Evolutionary conservation across 2,113 vertebrate species (phyloP).

Genomic region (Lepus europaeus): DNA sequence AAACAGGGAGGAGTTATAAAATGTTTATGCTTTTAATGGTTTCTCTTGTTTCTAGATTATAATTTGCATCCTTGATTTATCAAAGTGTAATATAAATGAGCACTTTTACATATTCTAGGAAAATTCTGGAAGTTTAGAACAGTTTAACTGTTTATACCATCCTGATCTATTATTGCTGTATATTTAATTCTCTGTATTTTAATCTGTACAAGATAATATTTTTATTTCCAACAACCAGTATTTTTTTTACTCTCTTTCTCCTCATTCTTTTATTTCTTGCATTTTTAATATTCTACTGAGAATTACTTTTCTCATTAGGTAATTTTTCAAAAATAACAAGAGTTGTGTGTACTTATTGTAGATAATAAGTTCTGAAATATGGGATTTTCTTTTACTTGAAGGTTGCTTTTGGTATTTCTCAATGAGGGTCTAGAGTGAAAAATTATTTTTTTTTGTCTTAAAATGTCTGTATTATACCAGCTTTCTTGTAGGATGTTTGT

Average conservation of each 20-base stretch:
- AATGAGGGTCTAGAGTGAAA: neutral
- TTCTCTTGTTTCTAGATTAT: neutral
- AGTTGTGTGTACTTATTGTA: no score
- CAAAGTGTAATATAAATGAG: neutral
- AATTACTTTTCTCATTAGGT: neutral
- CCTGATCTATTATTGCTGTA: neutral
- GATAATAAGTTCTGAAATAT: no score
- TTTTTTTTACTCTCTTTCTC: neutral
- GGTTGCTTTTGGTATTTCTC: neutral
- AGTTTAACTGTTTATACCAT: neutral
- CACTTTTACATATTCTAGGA: neutral
- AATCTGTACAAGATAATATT: neutral
- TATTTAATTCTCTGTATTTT: neutral
- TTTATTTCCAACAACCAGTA: neutral
- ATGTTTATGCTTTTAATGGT: neutral
- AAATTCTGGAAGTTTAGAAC: neutral
- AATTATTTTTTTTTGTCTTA: neutral
- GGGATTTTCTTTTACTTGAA: neutral
- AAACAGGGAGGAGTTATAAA: neutral
- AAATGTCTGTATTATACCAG: neutral
- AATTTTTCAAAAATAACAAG: no score
- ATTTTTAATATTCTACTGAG: neutral
- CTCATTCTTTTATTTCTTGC: constrained; percentile 9
- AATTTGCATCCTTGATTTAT: neutral
- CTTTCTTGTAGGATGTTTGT: neutral